Conservation (phyloP, 1,140 invertebrate genomes). For the Drosophila pseudoobscura region DNA sequence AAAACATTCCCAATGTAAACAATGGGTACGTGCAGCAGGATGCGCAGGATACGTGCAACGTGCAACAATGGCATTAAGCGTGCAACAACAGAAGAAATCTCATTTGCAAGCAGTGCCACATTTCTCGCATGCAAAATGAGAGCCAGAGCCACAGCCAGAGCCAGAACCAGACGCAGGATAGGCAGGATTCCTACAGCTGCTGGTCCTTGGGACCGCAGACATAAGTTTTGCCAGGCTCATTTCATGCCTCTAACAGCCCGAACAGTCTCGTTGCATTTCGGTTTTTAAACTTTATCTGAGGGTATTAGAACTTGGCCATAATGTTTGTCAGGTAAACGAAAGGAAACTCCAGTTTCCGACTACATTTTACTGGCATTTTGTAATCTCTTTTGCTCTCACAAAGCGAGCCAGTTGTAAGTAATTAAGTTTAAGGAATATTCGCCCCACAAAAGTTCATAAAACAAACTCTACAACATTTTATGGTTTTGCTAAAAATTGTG, state of each 20-base stretch:
- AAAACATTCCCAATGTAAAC: slow-evolving; percentile 61
- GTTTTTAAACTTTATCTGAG: slow-evolving; percentile 23
- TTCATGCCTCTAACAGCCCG: slow-evolving; percentile 13
- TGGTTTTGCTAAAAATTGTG: too few relatives aligned
- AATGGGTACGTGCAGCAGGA: slow-evolving; percentile 45
- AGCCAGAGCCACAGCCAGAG: neutral
- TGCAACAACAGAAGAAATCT: slow-evolving; percentile 42
- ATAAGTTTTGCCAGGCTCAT: slow-evolving; percentile 43
- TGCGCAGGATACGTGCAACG: slow-evolving; percentile 48
- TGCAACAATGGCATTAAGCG: slow-evolving; percentile 65
- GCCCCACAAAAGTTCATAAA: too few relatives aligned
- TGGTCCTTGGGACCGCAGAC: slow-evolving; percentile 3
- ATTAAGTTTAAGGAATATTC: too few relatives aligned
- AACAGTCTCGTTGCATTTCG: slow-evolving; percentile 15
- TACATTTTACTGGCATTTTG: too few relatives aligned
- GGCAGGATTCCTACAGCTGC: slow-evolving; percentile 6
- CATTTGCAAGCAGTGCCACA: slow-evolving; percentile 54
- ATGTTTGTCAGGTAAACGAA: slow-evolving; percentile 11
- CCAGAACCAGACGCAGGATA: slow-evolving; percentile 11
- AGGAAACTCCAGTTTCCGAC: neutral
- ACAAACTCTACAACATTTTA: too few relatives aligned
- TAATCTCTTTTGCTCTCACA: too few relatives aligned
- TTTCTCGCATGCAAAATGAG: slow-evolving; percentile 49
- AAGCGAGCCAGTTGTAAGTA: too few relatives aligned
- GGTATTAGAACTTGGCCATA: slow-evolving; percentile 14